Percentiles rank a stretch among this genome's conserved stretches.
Evolutionary conservation across 2,888 invertebrate species (phyloP).

Genomic region (Peribatodes rhomboidaria): DNA sequence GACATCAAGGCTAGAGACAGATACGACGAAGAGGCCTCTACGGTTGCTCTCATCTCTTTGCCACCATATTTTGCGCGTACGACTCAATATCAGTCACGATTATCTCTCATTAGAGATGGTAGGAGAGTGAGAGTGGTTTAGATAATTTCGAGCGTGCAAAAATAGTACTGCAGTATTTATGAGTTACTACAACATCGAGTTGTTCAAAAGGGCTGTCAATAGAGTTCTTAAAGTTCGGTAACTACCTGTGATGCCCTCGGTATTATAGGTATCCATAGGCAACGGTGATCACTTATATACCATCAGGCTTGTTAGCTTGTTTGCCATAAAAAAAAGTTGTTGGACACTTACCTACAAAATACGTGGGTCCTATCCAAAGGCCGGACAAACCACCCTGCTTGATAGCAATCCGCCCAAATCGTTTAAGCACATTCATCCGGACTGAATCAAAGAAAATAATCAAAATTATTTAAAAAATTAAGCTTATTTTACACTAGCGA

Average conservation of each 20-base stretch:
- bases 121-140: not conserved
- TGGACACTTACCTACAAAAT: constrained; percentile 50
- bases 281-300: too few relatives aligned
- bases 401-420: constrained; percentile 47
- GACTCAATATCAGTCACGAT: not conserved
- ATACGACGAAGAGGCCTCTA: not conserved
- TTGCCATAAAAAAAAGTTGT: too few relatives aligned
- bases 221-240: too few relatives aligned
- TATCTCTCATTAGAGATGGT: not conserved
- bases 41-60: too few relatives aligned
- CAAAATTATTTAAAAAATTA: too few relatives aligned
- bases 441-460: constrained; percentile 43
- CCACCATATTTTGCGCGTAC: not conserved
- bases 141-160: not conserved
- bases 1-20: not conserved
- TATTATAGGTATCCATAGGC: too few relatives aligned
- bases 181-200: too few relatives aligned
- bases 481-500: too few relatives aligned
- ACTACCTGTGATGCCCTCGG: too few relatives aligned
- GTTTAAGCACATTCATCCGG: constrained; percentile 50
- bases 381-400: constrained; percentile 50
- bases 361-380: constrained; percentile 46
- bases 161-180: too few relatives aligned
- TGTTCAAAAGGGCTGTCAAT: too few relatives aligned
- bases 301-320: too few relatives aligned